These are phyloP conservation scores for Heliconius congener DNA, from an alignment of 1,140 invertebrate species.

Conservation along the genomic window DNA sequence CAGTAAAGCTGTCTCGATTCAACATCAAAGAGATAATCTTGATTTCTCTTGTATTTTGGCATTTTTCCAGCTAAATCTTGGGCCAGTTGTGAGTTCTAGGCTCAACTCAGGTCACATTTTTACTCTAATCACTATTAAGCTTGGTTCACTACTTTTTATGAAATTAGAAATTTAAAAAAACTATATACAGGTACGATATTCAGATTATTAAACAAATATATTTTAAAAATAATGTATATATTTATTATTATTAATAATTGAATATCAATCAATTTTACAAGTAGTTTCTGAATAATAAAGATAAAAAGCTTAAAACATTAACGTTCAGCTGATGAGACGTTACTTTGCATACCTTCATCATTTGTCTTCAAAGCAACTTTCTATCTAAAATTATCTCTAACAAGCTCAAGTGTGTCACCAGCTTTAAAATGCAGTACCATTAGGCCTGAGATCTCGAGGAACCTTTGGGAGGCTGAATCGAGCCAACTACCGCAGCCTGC, in stretches of 20 bases:
- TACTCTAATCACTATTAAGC: background rate
- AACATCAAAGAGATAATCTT: conserved; percentile 38
- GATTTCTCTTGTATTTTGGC: conserved; percentile 38
- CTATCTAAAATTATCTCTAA: background rate
- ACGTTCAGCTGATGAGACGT: background rate
- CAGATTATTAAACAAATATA: no score
- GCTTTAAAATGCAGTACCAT: conserved; percentile 55
- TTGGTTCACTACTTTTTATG: background rate
- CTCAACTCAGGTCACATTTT: conserved; percentile 12
- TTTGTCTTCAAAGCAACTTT: background rate
- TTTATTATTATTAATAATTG: no score
- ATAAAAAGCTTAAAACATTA: background rate
- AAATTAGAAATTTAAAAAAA: background rate
- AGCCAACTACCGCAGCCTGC: conserved; percentile 30
- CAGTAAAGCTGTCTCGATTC: conserved; percentile 20
- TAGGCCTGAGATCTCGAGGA: conserved; percentile 43
- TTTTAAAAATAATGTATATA: no score
- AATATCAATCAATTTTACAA: no score
- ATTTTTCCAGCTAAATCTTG: conserved; percentile 28
- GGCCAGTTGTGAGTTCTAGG: background rate
- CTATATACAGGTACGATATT: background rate
- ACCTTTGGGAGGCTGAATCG: conserved; percentile 35
- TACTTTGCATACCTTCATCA: no score
- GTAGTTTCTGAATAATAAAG: background rate
- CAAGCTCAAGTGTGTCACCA: conserved; percentile 14